phyloP scores from a whole-genome alignment of 2,888 invertebrate genomes.

The Toxonevra muliebris region DNA sequence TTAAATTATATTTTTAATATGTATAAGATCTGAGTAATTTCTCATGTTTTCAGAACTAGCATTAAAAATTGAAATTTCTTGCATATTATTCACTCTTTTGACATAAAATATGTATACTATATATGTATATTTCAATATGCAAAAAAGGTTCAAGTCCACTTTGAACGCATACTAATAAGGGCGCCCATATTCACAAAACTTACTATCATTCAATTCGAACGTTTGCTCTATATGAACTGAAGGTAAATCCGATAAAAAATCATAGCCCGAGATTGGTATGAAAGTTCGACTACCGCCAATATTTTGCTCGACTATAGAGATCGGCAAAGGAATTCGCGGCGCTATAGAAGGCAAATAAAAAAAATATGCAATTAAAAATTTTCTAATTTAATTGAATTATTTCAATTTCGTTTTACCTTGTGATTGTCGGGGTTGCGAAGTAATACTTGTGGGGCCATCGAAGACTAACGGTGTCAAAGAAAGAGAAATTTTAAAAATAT shows the following conservation, averaged over 20 bases:
- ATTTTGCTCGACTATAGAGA: constrained; percentile 54
- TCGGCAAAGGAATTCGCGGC: constrained; percentile 51
- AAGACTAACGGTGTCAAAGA: constrained; percentile 48
- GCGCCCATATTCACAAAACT: constrained; percentile 53
- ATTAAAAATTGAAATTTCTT: too few relatives aligned
- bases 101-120: too few relatives aligned
- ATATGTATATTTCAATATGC: too few relatives aligned
- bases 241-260: constrained; percentile 75
- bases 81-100: too few relatives aligned
- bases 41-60: too few relatives aligned
- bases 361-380: constrained; percentile 1
- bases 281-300: constrained; percentile 50
- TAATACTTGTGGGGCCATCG: constrained; percentile 56
- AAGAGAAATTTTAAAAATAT: background rate
- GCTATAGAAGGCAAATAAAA: constrained; percentile 25
- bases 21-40: too few relatives aligned
- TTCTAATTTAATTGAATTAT: constrained; percentile 3
- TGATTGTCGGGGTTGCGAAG: constrained; percentile 51
- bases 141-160: too few relatives aligned
- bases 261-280: constrained; percentile 73
- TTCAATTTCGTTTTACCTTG: background rate
- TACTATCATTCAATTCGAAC: constrained; percentile 79
- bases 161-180: background rate
- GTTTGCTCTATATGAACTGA: constrained; percentile 81
- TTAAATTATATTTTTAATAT: too few relatives aligned